These are phyloP conservation scores for Polydesmus complanatus DNA, from an alignment of 2,888 invertebrate genomes.

Conservation along the genomic window DNA sequence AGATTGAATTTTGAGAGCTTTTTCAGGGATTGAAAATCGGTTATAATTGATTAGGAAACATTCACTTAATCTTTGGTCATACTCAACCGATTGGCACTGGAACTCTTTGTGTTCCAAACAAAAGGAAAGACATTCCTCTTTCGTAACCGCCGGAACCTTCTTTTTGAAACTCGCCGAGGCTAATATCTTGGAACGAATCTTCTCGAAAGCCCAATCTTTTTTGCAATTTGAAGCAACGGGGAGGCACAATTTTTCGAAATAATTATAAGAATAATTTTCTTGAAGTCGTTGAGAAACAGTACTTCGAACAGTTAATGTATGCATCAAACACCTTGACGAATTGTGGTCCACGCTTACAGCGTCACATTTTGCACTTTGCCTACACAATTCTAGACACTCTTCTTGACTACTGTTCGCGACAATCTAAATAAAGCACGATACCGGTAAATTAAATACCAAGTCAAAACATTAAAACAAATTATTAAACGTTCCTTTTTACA, in stretches of 20 bases:
- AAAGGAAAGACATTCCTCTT: conserved; percentile 14
- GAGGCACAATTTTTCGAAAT: conserved; percentile 9
- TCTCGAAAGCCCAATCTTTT: conserved; percentile 10
- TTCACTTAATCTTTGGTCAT: conserved; percentile 7
- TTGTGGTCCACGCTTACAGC: conserved; percentile 7
- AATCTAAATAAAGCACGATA: no score
- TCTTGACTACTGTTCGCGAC: not conserved
- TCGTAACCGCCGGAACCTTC: conserved; percentile 2
- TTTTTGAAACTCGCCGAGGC: not conserved
- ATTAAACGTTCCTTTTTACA: no score
- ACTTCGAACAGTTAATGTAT: not conserved
- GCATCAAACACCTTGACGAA: not conserved
- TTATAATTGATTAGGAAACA: conserved; percentile 10
- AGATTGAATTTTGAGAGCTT: not conserved
- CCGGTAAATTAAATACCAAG: no score
- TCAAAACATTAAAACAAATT: no score
- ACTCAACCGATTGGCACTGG: conserved; percentile 12
- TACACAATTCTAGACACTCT: conserved; percentile 5
- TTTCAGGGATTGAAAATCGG: conserved; percentile 5
- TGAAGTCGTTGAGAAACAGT: not conserved
- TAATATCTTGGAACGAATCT: not conserved
- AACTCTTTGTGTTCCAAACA: conserved; percentile 12
- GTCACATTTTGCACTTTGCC: conserved; percentile 1
- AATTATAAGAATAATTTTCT: conserved; percentile 4
- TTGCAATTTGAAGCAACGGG: conserved; percentile 1